Evolutionary conservation across 2,888 invertebrate species (phyloP), one percentile per base, ranked within the genome.

Genomic region (Lissonota sp.): DNA sequence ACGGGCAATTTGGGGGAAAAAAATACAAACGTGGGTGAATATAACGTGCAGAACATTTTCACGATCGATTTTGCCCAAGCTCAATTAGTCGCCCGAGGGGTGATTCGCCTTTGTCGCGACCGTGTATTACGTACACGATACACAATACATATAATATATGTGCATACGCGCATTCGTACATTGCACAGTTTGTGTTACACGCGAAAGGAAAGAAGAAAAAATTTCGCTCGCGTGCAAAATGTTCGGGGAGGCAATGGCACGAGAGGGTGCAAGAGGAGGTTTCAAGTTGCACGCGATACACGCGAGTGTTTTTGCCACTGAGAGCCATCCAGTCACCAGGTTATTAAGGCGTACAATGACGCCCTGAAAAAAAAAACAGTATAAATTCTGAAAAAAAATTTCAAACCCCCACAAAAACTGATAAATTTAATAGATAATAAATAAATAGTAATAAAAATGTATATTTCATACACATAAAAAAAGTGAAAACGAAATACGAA

Each of bases 341-440:
- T 90, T 89, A 90, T 90, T 88, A 87, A 89, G 89, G 86, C 86
- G 87, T 83, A 83, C 85, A 86, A 71, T 83, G 86, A 84, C 64
- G 51, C 51, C 73, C 71, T 80, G 51, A 26, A 55, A 71, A 62
- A 58, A 79, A 67, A 60, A n/a, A n/a, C n/a, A n/a, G 62, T n/a
- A 72, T 26, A 26, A 26, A 26, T 26, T 1, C 26, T 26, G 26
- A 26, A 26, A 26, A 26, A 26, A 26, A 26, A 49, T 60, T 46
- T 60, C n/a, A n/a, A 58, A 57, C 26, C 58, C 42, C 16, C 42
- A 55, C 63, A 37, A 73, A 73, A 69, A 77, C 67, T 64, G 44
- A n/a, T 16, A 74, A 26, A 26, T 26, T 26, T 26, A 26, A 26
- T 26, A 26, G 26, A 26, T 26, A 26, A 26, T 26, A 26, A 26